Base-by-base conservation (phyloP, 2,113 vertebrate species). In the Sapayoa aenigma region DNA sequence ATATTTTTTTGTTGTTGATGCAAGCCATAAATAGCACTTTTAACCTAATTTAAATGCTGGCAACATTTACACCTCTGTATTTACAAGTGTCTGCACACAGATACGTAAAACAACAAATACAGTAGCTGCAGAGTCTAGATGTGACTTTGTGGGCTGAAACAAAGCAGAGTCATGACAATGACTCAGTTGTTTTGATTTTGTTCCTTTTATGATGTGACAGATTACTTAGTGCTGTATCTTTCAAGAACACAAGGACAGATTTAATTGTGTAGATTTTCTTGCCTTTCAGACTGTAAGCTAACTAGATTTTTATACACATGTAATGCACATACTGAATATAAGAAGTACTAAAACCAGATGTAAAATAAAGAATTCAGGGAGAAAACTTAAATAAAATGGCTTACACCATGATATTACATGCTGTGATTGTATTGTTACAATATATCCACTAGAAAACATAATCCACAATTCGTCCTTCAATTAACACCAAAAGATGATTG, bases 1-100 rank as follows among this genome's bases (percentile, higher is more conserved):
- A 47, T 94, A 74, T 94, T 95, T 96, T 96, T 60, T 90, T 95
- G 67, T 92, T 73, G 80, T 91, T 87, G 69, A 86, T 72, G 79
- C 55, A 89, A 96, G 87, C 90, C 94, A 97, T 87, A 93, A 95
- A 95, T 74, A 79, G 83, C 80, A 85, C 91, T 94, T 91, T 86
- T 84, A 93, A 92, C 89, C 95, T 96, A 94, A 96, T 97, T 97
- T 94, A 94, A 97, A 97, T 90, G 76, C 85, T 97, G 78, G 73
- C 88, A 96, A 83, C 41, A 95, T 94, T 96, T 91, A 84, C 58
- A 78, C 77, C 66, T 90, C 84, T 82, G 49, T 89, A 95, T 95
- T 95, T 93, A 94, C 84, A 95, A 80, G 91, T 69, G 35, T 87
- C 94, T 94, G 84, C 91, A 94, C 75, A 88, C 23, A 56, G 42